Evolutionary conservation across 1,140 invertebrate genomes (phyloP), one percentile per base, ranked within the genome.

Genomic region (Ceratosolen solmsi): DNA sequence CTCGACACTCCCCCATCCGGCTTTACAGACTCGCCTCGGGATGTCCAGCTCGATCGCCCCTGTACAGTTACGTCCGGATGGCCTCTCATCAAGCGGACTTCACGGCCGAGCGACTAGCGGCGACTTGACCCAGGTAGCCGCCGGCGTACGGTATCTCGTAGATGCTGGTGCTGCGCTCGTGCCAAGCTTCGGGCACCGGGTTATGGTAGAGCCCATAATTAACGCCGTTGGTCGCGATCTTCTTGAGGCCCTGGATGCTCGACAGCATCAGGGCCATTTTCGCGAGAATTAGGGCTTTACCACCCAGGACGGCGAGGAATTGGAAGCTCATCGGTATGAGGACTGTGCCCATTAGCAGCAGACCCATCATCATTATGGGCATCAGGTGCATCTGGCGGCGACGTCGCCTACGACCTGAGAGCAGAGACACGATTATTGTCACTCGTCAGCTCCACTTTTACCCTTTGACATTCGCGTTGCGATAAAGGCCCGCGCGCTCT

Each of bases 181-280:
- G 90, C 90, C 90, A 92, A 0, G 82, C 84, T 20, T 88, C 88
- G 13, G 76, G 70, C 11, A 86, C 82, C 1, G 88, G 87, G 4
- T 88, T 15, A 25, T 91, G 90, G 68, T 92, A 91, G n/a, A 92
- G 84, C 65, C 91, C 91, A 63, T 92, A 92, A 85, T 91, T 91
- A 0, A 91, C 86, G n/a, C 90, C 88, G 68, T 84, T 92, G 0
- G 89, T 90, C 0, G 91, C 91, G 17, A 92, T 87, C 85, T 94
- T 94, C 84, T 95, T 96, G 8, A 96, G 87, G 5, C 95, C 95
- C 86, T 96, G 95, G 80, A 96, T 95, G 0, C 95, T 95, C 15
- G 95, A 94, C 1, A 96, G 87, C n/a, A 96, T 93, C 2, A 96
- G 88, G 0, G 95, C 95, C 93, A 96, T 94, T 90, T 96, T 96